Percentiles rank a stretch among this genome's conserved stretches.
These are phyloP conservation scores for Scaptomyza reducta DNA, from an alignment of 2,888 invertebrate genomes.

Conservation along the genomic window DNA sequence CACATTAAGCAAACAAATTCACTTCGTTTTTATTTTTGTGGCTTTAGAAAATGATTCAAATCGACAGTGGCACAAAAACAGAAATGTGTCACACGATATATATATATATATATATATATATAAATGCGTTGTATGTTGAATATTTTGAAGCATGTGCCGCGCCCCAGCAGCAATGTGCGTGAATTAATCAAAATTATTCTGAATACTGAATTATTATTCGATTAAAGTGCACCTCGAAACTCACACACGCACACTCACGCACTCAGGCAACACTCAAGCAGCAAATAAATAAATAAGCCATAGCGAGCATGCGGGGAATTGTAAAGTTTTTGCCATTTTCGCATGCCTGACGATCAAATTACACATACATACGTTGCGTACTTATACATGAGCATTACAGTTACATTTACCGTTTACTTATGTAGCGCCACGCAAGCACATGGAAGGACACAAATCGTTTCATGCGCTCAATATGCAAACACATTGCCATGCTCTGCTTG, in stretches of 20 bases:
- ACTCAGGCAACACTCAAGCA: conserved; percentile 31
- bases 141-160: conserved; percentile 27
- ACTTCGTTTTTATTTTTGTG: conserved; percentile 12
- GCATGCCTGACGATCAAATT: conserved; percentile 66
- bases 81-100: conserved; percentile 58
- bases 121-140: conserved; percentile 1
- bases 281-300: conserved; percentile 48
- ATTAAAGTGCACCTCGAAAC: conserved; percentile 54
- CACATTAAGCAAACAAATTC: conserved; percentile 71
- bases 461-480: conserved; percentile 68
- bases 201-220: conserved; percentile 77
- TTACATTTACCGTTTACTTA: conserved; percentile 66
- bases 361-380: conserved; percentile 34
- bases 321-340: conserved; percentile 37
- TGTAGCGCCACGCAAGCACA: conserved; percentile 70
- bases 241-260: conserved; percentile 7
- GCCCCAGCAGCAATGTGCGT: conserved; percentile 35
- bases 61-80: conserved; percentile 35
- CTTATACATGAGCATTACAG: conserved; percentile 46
- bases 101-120: background rate
- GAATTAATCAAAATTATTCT: conserved; percentile 72
- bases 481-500: conserved; percentile 41
- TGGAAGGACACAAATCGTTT: conserved; percentile 76
- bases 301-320: conserved; percentile 26
- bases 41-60: conserved; percentile 63